These are phyloP conservation scores for Xestia c-nigrum DNA, from an alignment of 2,888 invertebrate genomes.

Conservation along the genomic window DNA sequence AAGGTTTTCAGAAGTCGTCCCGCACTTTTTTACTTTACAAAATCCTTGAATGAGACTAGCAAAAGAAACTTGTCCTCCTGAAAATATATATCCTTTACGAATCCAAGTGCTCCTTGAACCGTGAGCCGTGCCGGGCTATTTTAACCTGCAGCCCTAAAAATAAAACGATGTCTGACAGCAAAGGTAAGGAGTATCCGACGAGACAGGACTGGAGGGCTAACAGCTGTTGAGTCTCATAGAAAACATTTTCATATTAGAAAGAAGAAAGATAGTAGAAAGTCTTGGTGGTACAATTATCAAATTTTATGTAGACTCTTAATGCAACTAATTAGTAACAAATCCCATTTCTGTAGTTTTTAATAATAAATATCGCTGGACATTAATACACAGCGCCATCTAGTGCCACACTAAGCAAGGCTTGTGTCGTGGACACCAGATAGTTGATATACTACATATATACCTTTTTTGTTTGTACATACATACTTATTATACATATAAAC, in stretches of 20 bases:
- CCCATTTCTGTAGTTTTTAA: neutral
- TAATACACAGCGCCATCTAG: too few relatives aligned
- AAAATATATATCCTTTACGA: conserved; percentile 24
- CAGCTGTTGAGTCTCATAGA: conserved; percentile 52
- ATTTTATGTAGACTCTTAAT: neutral
- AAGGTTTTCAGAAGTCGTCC: neutral
- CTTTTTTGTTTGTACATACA: too few relatives aligned
- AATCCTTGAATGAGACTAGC: neutral
- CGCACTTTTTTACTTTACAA: neutral
- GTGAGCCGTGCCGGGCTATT: conserved; percentile 24
- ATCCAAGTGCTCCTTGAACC: conserved; percentile 21
- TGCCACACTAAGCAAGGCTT: too few relatives aligned
- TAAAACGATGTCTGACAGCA: conserved; percentile 32
- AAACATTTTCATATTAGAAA: neutral
- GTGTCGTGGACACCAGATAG: too few relatives aligned
- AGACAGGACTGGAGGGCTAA: conserved; percentile 39
- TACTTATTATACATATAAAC: too few relatives aligned
- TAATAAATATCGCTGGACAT: too few relatives aligned
- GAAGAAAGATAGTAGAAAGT: neutral
- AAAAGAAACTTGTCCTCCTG: neutral
- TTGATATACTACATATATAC: too few relatives aligned
- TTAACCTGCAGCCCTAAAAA: conserved; percentile 44
- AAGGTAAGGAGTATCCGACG: conserved; percentile 45
- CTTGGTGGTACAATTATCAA: neutral
- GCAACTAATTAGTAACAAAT: neutral